Conservation (phyloP, 2,888 invertebrate species). For the Lasioglossum marginatum region DNA sequence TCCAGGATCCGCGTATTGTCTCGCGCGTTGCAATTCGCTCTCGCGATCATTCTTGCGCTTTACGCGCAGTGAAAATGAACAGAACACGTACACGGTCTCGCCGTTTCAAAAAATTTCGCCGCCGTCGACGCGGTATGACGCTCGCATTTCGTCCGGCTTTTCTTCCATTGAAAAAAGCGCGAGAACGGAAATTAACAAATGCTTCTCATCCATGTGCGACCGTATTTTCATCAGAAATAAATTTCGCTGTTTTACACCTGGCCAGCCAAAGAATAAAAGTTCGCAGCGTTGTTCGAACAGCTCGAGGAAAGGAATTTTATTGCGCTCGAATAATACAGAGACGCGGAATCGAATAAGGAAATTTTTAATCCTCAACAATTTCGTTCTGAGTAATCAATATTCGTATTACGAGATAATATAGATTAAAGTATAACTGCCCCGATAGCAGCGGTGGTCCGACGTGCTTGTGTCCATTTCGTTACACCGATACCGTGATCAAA, state of each 20-base stretch:
- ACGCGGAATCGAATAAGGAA: neutral
- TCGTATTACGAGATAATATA: neutral
- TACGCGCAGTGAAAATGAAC: neutral
- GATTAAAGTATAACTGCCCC: neutral
- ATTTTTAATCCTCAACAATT: neutral
- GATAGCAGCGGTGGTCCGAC: no score
- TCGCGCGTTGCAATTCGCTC: conserved; percentile 15
- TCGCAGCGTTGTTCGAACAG: neutral
- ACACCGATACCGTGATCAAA: neutral
- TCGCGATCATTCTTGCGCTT: conserved; percentile 21
- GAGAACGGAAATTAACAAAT: neutral
- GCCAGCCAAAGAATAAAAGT: neutral
- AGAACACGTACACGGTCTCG: neutral
- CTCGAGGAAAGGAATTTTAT: neutral
- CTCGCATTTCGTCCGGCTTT: neutral
- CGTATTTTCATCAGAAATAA: neutral
- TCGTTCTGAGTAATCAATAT: neutral
- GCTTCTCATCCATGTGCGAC: neutral
- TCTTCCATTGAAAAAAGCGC: neutral
- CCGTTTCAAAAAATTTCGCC: neutral
- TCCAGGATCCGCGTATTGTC: conserved; percentile 29
- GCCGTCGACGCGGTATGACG: neutral
- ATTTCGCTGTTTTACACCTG: neutral
- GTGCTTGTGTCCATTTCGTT: neutral
- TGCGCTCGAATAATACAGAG: neutral